Conservation (phyloP, 2,797 vertebrate genomes). For the Craterocephalus amniculus region DNA sequence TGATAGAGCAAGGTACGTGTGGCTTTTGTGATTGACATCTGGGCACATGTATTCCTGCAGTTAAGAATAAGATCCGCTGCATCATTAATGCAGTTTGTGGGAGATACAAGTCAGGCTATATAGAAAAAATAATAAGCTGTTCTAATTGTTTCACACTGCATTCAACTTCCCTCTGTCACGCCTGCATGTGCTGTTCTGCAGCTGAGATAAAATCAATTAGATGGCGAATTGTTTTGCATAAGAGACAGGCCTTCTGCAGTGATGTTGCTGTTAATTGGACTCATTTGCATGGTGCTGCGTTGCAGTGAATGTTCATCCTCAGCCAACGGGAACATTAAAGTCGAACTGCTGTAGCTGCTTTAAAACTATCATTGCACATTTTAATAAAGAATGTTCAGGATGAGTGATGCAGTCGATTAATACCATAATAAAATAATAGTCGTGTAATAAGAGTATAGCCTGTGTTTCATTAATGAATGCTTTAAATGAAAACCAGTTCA, state of each 20-base stretch:
- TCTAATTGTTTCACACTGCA: constrained; percentile 16
- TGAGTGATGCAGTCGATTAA: background rate
- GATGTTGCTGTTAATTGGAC: constrained; percentile 71
- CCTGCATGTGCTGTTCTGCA: constrained; percentile 36
- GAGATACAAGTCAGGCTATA: background rate
- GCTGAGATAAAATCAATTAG: constrained; percentile 65
- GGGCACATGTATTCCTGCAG: background rate
- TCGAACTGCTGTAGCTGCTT: constrained; percentile 40
- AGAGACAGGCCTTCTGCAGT: constrained; percentile 52
- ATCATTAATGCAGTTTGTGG: background rate
- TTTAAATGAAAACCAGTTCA: too few species aligned
- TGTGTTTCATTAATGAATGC: too few species aligned
- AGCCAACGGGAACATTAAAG: constrained; percentile 60
- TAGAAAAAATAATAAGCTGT: constrained; percentile 23
- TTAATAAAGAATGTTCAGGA: constrained; percentile 29
- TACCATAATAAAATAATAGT: background rate
- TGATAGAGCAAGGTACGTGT: background rate
- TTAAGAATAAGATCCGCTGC: background rate
- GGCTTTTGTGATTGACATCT: background rate
- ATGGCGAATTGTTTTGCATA: constrained; percentile 59
- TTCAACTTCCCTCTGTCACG: constrained; percentile 24
- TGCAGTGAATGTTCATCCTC: constrained; percentile 63
- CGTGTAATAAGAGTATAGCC: too few species aligned
- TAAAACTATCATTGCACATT: constrained; percentile 33
- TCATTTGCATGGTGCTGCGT: constrained; percentile 68